Percentiles rank a stretch among this genome's conserved stretches.
Evolutionary conservation across 2,888 invertebrate genomes (phyloP).

Genomic region (Fabriciana adippe): DNA sequence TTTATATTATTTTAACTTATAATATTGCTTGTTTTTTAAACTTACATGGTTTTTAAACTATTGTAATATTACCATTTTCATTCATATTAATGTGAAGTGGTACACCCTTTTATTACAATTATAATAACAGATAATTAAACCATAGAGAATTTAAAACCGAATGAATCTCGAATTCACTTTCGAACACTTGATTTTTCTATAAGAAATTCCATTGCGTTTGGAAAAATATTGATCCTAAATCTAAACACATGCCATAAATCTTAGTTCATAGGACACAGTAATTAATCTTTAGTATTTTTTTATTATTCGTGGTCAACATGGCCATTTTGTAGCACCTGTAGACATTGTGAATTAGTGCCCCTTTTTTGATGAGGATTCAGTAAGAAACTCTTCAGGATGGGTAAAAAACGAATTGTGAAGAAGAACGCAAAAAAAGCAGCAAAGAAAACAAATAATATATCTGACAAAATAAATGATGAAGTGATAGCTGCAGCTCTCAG

Average conservation of each 20-base stretch:
- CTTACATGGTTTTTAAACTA: too few species aligned
- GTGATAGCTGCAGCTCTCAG: constrained; percentile 53
- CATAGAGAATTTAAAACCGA: not conserved
- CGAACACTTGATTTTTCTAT: constrained; percentile 8
- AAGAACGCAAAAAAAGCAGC: constrained; percentile 42
- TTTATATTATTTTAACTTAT: too few species aligned
- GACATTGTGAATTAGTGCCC: constrained; percentile 25
- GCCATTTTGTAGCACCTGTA: constrained; percentile 32
- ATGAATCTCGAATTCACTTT: not conserved
- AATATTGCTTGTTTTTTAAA: too few species aligned
- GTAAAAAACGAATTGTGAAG: constrained; percentile 48
- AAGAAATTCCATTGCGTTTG: not conserved
- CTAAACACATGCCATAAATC: not conserved
- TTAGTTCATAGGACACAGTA: not conserved
- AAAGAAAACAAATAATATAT: constrained; percentile 41
- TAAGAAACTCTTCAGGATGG: constrained; percentile 36
- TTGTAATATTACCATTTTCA: too few species aligned
- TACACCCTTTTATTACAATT: not conserved
- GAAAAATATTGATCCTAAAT: not conserved
- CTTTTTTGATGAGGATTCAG: not conserved
- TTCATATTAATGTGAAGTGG: too few species aligned
- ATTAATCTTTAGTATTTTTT: not conserved
- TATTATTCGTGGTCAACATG: constrained; percentile 31
- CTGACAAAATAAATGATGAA: constrained; percentile 45
- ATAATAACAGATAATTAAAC: not conserved